phyloP scores from a whole-genome alignment of 2,113 vertebrate species.

The Brachypteracias leptosomus region DNA sequence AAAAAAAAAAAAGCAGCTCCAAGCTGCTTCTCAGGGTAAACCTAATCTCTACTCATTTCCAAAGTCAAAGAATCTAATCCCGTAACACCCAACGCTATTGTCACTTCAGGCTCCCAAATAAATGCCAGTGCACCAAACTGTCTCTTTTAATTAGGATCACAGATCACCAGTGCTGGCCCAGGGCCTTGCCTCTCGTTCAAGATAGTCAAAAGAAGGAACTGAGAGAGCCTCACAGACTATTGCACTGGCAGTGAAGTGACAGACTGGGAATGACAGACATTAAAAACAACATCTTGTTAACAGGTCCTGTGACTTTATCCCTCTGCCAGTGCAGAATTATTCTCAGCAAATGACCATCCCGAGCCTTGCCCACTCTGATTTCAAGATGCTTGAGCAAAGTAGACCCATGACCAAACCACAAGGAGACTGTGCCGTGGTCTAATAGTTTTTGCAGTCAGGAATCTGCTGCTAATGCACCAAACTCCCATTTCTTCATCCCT shows the following conservation, averaged over 20 bases:
- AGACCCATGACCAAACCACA: not conserved
- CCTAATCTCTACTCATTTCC: slow-evolving; percentile 57
- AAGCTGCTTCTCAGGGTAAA: slow-evolving; percentile 32
- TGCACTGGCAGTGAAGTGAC: not conserved
- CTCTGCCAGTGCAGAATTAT: not conserved
- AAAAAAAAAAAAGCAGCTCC: not conserved
- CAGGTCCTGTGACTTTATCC: not conserved
- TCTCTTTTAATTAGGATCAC: slow-evolving; percentile 64
- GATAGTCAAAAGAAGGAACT: slow-evolving; percentile 4
- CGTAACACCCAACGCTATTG: slow-evolving; percentile 25
- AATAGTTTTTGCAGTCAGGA: slow-evolving; percentile 13
- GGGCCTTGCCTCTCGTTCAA: not conserved
- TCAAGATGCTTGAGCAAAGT: not conserved
- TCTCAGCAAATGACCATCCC: not conserved
- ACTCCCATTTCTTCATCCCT: slow-evolving; percentile 17
- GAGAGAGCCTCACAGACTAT: not conserved
- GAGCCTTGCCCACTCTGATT: not conserved
- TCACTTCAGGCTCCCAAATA: slow-evolving; percentile 34
- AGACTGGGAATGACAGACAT: not conserved
- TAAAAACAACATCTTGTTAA: not conserved
- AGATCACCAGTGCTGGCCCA: not conserved
- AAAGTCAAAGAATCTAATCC: slow-evolving; percentile 62
- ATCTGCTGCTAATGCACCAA: slow-evolving; percentile 25
- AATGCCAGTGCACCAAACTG: slow-evolving; percentile 54
- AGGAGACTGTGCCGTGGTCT: slow-evolving; percentile 6